These are phyloP conservation scores for Anthrax anthrax DNA, from an alignment of 2,888 invertebrate species.

Conservation along the genomic window DNA sequence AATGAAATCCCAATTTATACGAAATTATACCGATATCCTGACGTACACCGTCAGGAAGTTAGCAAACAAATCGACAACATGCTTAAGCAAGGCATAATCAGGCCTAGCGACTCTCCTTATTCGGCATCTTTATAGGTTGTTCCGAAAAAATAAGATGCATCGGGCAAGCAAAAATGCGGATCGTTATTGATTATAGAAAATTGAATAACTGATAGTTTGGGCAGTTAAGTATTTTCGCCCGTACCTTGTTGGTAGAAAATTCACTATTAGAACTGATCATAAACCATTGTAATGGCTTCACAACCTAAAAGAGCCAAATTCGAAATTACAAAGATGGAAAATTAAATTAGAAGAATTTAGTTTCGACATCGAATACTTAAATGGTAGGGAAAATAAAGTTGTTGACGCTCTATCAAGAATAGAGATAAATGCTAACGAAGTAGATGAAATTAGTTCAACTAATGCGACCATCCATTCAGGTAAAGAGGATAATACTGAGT, in stretches of 20 bases:
- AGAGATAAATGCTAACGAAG: neutral
- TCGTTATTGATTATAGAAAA: constrained; percentile 8
- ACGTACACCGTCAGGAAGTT: constrained; percentile 7
- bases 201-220: constrained; percentile 1
- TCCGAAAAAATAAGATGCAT: constrained; percentile 4
- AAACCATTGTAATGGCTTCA: constrained; percentile 9
- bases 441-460: constrained; percentile 2
- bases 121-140: constrained; percentile 9
- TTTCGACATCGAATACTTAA: neutral
- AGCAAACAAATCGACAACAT: constrained; percentile 4
- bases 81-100: too few species aligned
- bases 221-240: too few species aligned
- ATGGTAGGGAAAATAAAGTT: neutral
- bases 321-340: constrained; percentile 6
- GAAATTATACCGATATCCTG: too few species aligned
- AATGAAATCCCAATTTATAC: too few species aligned
- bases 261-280: constrained; percentile 6
- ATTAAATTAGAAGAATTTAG: constrained; percentile 7
- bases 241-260: constrained; percentile 7
- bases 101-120: constrained; percentile 10
- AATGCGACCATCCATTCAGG: constrained; percentile 11
- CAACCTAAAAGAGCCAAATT: constrained; percentile 8
- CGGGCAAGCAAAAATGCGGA: constrained; percentile 7
- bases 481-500: constrained; percentile 8
- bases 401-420: constrained; percentile 7